phyloP scores from a whole-genome alignment of 2,113 vertebrate genomes.

The Apodemus sylvaticus region DNA sequence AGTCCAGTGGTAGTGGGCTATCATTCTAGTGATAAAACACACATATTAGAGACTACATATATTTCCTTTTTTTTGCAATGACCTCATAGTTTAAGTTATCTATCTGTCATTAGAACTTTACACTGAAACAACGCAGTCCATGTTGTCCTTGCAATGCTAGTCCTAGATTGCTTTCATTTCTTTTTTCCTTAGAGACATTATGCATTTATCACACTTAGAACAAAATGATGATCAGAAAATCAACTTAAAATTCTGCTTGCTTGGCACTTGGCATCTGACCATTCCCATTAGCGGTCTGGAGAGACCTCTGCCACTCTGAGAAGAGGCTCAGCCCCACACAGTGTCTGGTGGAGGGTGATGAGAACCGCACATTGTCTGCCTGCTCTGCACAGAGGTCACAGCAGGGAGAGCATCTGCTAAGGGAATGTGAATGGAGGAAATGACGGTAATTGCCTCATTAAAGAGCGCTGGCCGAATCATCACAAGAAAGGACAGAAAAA shows the following conservation, averaged over 20 bases:
- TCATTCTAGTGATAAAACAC: neutral
- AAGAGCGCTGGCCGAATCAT: slow-evolving; percentile 78
- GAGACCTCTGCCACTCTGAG: slow-evolving; percentile 66
- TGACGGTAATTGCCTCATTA: slow-evolving; percentile 82
- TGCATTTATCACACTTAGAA: slow-evolving; percentile 6
- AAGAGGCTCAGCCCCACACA: slow-evolving; percentile 62
- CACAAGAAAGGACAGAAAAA: slow-evolving; percentile 73
- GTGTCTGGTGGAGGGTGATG: slow-evolving; percentile 73
- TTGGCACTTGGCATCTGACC: slow-evolving; percentile 56
- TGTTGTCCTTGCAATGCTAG: neutral
- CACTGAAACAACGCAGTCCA: neutral
- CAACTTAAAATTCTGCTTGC: slow-evolving; percentile 56
- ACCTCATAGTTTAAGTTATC: slow-evolving; percentile 3
- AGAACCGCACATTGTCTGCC: slow-evolving; percentile 78
- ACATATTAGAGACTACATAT: neutral
- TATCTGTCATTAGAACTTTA: neutral
- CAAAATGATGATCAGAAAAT: slow-evolving; percentile 61
- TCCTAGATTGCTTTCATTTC: neutral
- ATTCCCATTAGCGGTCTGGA: slow-evolving; percentile 51
- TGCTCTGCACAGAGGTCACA: slow-evolving; percentile 73
- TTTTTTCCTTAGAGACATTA: neutral
- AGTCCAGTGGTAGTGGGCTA: no score
- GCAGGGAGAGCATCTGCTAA: slow-evolving; percentile 81
- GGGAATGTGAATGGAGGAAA: slow-evolving; percentile 79
- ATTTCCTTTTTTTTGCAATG: slow-evolving; percentile 10